Base-by-base conservation (phyloP, 2,797 vertebrate genomes). In the Enteromius radiatus region DNA sequence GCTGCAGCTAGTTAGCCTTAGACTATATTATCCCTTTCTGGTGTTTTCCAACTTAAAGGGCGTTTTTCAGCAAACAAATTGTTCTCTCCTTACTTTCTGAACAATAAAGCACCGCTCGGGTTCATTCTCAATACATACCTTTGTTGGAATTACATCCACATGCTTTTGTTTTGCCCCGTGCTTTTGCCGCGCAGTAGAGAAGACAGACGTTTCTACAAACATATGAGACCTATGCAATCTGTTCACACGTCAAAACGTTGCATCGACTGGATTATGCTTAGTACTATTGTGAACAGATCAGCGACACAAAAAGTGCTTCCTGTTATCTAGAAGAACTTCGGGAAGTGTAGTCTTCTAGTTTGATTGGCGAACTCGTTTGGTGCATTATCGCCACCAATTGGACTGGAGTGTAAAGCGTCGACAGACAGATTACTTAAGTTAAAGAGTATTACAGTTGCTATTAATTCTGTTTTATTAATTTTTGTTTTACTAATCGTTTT, bases 141-240 rank as follows among this genome's bases (percentile, higher is more conserved):
- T 83, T 71, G 78, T 61, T 85, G 82, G 86, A 85, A 86, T 86
- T 85, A 83, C 77, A 84, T 76, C 88, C 89, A 92, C 93, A 93
- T 94, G 93, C 92, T 94, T 94, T 92, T 93, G 92, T 94, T 94
- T 90, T 92, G 87, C 79, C 86, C 86, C 87, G 90, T 86, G 73
- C 89, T 92, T 94, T 94, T 94, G 91, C 93, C 93, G 93, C 93
- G 94, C 94, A 94, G 86, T 90, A 86, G 87, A 75, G 70, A 71
- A 71, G 36, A 82, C 33, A 70, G 68, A 52, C 52, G 28, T n/a
- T 26, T 12, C 41, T 41, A 84, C 56, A 82, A 49, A 86, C 78
- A 82, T 52, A n/a, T 41, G 56, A 85, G 9, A 26, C 0, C 9
- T 45, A 84, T 3, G 80, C 67, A 54, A 68, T 78, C 33, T 8